Evolutionary conservation across 2,888 invertebrate species (phyloP).

Genomic region (Himalopsyche japonica): DNA sequence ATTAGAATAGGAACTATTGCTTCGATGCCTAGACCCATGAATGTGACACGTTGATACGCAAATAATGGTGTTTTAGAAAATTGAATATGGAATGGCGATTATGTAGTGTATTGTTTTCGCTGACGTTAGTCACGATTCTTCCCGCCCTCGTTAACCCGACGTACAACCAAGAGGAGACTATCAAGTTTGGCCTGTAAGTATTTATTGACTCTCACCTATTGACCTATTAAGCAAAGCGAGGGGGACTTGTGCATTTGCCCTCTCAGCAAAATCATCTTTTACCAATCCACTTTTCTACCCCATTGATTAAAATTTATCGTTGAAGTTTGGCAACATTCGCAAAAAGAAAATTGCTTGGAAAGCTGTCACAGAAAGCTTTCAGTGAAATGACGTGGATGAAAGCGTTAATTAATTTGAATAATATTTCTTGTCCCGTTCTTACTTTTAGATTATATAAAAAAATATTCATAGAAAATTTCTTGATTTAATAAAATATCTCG

Average conservation of each 20-base stretch:
- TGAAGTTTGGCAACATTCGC: not conserved
- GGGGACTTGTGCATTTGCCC: not conserved
- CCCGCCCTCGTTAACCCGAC: constrained; percentile 7
- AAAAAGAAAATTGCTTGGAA: not conserved
- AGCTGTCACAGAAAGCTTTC: not conserved
- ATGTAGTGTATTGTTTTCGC: constrained; percentile 14
- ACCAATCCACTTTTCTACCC: not conserved
- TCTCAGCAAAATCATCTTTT: not conserved
- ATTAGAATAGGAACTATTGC: not conserved
- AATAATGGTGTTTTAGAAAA: not conserved
- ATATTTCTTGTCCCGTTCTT: no score
- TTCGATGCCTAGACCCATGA: not conserved
- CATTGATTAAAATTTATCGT: not conserved
- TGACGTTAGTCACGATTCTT: constrained; percentile 9
- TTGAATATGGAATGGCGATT: constrained; percentile 28
- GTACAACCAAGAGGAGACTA: constrained; percentile 27
- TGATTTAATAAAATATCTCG: no score
- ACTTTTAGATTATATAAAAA: no score
- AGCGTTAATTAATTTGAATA: not conserved
- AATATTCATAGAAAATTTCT: no score
- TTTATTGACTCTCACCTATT: not conserved
- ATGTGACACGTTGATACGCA: not conserved
- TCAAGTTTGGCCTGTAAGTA: constrained; percentile 36
- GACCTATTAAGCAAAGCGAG: not conserved
- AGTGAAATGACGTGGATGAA: not conserved